Evolutionary conservation across 2,888 invertebrate genomes (phyloP).

Genomic region (Anthophora plumipes): DNA sequence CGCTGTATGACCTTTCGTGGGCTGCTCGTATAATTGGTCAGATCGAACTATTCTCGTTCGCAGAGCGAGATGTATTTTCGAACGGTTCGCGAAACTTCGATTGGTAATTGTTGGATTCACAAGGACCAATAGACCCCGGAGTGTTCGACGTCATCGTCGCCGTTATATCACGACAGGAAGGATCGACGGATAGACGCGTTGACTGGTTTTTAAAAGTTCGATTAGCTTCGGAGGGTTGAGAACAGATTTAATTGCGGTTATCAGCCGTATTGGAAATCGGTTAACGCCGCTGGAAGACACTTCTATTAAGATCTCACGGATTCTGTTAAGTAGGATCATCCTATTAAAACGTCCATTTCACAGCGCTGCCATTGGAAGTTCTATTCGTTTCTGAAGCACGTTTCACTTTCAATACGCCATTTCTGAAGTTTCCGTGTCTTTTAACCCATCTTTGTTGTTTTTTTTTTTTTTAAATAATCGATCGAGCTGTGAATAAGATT

Average conservation of each 20-base stretch:
- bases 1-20: too few relatives aligned
- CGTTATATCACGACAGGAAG: not conserved
- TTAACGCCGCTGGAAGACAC: slow-evolving; percentile 11
- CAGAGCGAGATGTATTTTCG: too few relatives aligned
- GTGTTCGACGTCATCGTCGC: not conserved
- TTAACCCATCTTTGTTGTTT: too few relatives aligned
- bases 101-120: too few relatives aligned
- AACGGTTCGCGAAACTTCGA: too few relatives aligned
- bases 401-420: not conserved
- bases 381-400: not conserved
- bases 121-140: not conserved
- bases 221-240: not conserved
- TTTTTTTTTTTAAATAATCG: too few relatives aligned
- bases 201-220: not conserved
- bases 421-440: not conserved
- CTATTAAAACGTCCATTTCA: slow-evolving; percentile 21
- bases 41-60: too few relatives aligned
- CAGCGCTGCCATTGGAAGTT: not conserved
- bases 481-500: too few relatives aligned
- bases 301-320: slow-evolving; percentile 29
- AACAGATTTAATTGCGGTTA: slow-evolving; percentile 34
- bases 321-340: slow-evolving; percentile 34
- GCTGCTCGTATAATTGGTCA: not conserved
- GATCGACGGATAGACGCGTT: not conserved
- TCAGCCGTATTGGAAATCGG: slow-evolving; percentile 25